Conservation (phyloP, 2,888 invertebrate genomes). For the Stenichneumon culpator region DNA sequence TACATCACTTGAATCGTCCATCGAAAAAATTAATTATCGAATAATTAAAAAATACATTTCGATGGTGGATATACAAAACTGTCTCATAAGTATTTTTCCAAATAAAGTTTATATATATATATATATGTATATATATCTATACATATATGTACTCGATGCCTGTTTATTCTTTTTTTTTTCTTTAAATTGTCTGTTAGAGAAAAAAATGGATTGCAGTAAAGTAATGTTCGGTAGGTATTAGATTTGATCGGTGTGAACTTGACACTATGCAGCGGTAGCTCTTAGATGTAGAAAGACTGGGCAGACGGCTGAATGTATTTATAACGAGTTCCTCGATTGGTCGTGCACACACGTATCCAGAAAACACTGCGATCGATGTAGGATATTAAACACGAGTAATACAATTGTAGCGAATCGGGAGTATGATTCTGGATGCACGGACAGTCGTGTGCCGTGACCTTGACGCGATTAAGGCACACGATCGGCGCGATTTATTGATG, state of each 20-base stretch:
- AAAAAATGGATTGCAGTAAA: not conserved
- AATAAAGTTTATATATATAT: conserved; percentile 70
- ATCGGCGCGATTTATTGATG: conserved; percentile 30
- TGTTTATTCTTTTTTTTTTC: not conserved
- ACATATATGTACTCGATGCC: not conserved
- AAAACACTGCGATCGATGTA: conserved; percentile 70
- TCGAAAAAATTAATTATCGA: conserved; percentile 46
- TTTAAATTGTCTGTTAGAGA: not conserved
- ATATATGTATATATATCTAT: conserved; percentile 16
- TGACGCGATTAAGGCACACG: conserved; percentile 32
- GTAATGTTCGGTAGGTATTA: not conserved
- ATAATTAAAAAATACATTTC: conserved; percentile 52
- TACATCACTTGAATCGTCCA: conserved; percentile 40
- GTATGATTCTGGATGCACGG: conserved; percentile 29
- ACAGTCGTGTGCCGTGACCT: conserved; percentile 36
- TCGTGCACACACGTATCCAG: conserved; percentile 58
- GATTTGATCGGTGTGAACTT: conserved; percentile 52
- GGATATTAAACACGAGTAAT: conserved; percentile 58
- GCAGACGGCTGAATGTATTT: conserved; percentile 73
- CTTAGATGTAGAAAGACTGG: conserved; percentile 57
- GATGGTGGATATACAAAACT: conserved; percentile 61
- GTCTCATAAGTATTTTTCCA: conserved; percentile 71
- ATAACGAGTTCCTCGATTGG: conserved; percentile 75
- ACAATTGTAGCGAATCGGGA: conserved; percentile 55
- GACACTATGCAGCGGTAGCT: conserved; percentile 51